Percentiles rank a stretch among this genome's conserved stretches.
phyloP scores from a whole-genome alignment of 2,113 vertebrate species.

The Ciconia maguari region DNA sequence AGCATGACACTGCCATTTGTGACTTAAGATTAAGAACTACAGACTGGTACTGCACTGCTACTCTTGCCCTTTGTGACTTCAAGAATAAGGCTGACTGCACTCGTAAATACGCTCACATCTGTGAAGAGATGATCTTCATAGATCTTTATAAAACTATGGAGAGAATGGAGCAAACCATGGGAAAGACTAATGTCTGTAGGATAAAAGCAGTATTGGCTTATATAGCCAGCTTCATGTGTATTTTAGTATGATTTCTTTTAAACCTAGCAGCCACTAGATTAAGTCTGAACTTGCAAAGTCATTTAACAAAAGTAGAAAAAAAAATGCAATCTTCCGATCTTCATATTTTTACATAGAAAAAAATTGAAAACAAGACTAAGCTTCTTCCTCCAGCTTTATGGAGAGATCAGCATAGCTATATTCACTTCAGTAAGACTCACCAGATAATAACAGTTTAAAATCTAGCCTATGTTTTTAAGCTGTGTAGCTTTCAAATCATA shows the following conservation, averaged over 20 bases:
- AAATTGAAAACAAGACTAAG: neutral
- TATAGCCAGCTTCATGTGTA: neutral
- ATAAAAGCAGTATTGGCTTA: neutral
- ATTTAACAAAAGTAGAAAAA: neutral
- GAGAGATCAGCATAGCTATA: neutral
- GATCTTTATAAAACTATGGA: neutral
- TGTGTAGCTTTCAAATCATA: neutral
- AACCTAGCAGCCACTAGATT: neutral
- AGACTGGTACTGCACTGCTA: neutral
- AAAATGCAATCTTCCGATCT: neutral
- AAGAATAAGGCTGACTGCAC: neutral
- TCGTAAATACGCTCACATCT: neutral
- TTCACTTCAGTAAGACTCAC: neutral
- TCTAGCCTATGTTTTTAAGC: neutral
- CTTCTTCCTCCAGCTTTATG: neutral
- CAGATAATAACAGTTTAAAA: neutral
- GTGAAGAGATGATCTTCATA: neutral
- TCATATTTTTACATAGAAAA: neutral
- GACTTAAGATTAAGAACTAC: neutral
- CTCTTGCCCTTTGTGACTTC: neutral
- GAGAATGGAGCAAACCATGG: neutral
- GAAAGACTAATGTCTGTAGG: neutral
- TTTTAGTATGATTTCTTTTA: neutral
- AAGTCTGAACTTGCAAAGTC: neutral
- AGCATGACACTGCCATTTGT: neutral